Percentiles rank a stretch among this genome's conserved stretches.
phyloP scores from a whole-genome alignment of 2,797 vertebrate genomes.

The Pempheris klunzingeri region DNA sequence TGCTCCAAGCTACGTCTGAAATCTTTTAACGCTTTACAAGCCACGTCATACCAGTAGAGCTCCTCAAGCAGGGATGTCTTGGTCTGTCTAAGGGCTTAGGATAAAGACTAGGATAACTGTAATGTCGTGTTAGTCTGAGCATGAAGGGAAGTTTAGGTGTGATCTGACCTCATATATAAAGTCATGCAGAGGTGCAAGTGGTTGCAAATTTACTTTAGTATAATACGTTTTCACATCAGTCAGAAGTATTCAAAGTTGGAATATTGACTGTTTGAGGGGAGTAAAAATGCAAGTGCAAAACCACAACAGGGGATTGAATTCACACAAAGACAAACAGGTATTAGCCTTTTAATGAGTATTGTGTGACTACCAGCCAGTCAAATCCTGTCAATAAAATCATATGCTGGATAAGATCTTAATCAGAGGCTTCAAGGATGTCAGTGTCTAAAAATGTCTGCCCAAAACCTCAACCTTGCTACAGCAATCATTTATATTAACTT shows the following conservation, averaged over 20 bases:
- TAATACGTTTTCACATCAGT: no score
- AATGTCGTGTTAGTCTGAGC: not conserved
- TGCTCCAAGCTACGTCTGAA: slow-evolving; percentile 17
- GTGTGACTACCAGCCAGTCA: not conserved
- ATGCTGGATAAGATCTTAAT: not conserved
- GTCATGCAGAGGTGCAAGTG: not conserved
- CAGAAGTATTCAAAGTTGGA: not conserved
- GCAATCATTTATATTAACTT: not conserved
- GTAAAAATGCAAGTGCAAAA: not conserved
- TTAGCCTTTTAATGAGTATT: not conserved
- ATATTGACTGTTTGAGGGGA: not conserved
- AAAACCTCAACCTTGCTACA: no score
- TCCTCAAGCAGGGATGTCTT: not conserved
- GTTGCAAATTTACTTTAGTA: not conserved
- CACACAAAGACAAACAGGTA: not conserved
- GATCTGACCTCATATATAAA: not conserved
- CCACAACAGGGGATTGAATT: not conserved
- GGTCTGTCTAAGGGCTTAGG: slow-evolving; percentile 10
- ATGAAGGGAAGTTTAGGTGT: not conserved
- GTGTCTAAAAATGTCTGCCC: not conserved
- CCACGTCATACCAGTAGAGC: not conserved
- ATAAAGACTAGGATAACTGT: slow-evolving; percentile 22
- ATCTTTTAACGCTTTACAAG: slow-evolving; percentile 17
- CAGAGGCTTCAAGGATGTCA: not conserved
- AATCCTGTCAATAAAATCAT: not conserved